Conservation (phyloP, 2,888 invertebrate genomes). For the Phortica magna region DNA sequence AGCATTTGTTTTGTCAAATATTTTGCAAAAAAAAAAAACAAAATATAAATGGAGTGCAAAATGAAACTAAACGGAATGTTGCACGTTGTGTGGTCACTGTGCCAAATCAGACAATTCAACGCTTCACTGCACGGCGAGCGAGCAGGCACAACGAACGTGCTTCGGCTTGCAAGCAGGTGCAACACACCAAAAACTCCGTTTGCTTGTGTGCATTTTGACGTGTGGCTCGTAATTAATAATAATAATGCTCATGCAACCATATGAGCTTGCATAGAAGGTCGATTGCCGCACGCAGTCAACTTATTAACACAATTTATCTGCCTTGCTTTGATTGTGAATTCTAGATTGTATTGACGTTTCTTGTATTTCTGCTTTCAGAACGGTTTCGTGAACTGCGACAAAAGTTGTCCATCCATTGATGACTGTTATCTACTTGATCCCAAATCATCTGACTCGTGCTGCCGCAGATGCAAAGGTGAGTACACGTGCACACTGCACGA, state of each 20-base stretch:
- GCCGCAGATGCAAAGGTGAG: constrained; percentile 89
- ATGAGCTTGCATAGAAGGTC: no score
- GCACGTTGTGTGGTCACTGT: background rate
- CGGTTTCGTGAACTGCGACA: constrained; percentile 90
- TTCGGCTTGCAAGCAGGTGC: background rate
- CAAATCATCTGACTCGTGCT: constrained; percentile 87
- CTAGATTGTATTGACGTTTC: constrained; percentile 41
- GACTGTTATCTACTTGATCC: constrained; percentile 87
- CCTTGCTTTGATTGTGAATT: background rate
- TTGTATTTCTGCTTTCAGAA: constrained; percentile 83
- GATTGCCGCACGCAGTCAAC: no score
- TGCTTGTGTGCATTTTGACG: background rate
- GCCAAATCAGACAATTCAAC: background rate
- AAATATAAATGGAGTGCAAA: no score
- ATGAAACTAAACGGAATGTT: background rate
- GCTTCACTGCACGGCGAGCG: no score
- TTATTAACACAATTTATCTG: background rate
- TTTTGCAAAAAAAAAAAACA: background rate
- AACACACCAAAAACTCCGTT: background rate
- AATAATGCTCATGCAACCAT: no score
- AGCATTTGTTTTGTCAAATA: background rate
- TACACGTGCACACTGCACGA: background rate
- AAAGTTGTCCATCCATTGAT: constrained; percentile 88
- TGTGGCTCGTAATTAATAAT: background rate
- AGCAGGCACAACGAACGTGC: background rate